Evolutionary conservation across 2,113 vertebrate genomes (phyloP), one percentile per base, ranked within the genome.

Genomic region (Phalacrocorax aristotelis): DNA sequence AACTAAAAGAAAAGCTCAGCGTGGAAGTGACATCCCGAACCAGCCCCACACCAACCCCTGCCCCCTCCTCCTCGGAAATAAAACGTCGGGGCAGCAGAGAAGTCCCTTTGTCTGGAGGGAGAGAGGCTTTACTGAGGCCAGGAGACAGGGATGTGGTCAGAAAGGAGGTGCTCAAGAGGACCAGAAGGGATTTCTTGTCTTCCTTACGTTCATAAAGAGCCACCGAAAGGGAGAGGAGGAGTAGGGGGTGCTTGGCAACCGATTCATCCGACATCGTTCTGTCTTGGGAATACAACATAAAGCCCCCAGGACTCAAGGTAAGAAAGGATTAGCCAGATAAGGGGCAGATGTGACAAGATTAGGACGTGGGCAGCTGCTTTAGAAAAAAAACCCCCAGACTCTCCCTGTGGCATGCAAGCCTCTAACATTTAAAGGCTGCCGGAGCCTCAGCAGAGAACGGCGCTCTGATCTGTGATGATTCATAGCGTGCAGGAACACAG

Each of bases 121-220:
- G 10, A 68, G 55, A 38, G 36, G 64, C 20, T 32, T n/a, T 48
- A 21, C 26, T 14, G 40, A n/a, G 40, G 49, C n/a, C 48, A 36
- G 70, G 55, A 23, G 49, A 42, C 0, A 1, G 2, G 77, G 64
- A 29, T 20, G 18, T 1, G 16, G 8, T 38, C 4, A 2, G 42
- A 32, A 64, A 49, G 48, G 48, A 77, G 61, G 42, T 8, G 15
- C 27, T 40, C n/a, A 7, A 38, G 40, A 34, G 61, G 48, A 64
- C 55, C 25, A 36, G 36, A 46, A 69, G 42, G 49, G 49, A 16
- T 48, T 19, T 62, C 62, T 30, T 18, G 18, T 70, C 46, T 23
- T 81, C 30, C 20, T 72, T 23, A 23, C 21, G 4, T 32, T 44
- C 30, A 15, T 27, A 51, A 57, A 49, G n/a, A 57, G 30, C 34